Evolutionary conservation across 2,888 invertebrate species (phyloP).

Genomic region (Lithophane socia): DNA sequence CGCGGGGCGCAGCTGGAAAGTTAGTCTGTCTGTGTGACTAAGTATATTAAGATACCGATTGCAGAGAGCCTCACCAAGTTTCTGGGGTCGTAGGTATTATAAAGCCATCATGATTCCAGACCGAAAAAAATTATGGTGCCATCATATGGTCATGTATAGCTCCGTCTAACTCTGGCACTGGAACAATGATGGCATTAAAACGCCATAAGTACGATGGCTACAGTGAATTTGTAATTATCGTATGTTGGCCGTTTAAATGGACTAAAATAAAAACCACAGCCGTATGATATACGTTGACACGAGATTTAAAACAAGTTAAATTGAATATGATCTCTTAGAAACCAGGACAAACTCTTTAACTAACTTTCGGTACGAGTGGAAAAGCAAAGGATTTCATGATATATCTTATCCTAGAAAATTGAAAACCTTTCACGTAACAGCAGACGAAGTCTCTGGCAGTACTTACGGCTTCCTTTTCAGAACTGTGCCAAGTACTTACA

Average conservation of each 20-base stretch:
- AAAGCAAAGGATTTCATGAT: neutral
- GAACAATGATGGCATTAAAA: neutral
- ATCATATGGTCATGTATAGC: neutral
- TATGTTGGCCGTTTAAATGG: neutral
- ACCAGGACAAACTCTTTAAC: slow-evolving; percentile 1
- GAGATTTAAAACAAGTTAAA: neutral
- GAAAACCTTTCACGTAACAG: neutral
- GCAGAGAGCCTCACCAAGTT: neutral
- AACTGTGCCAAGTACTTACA: neutral
- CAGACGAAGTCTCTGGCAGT: neutral
- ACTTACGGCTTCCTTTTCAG: slow-evolving; percentile 28
- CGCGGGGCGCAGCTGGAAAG: neutral
- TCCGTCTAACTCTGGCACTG: neutral
- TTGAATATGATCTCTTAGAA: neutral
- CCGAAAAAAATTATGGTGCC: neutral
- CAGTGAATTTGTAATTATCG: neutral
- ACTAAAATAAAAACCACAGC: neutral
- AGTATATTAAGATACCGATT: no score
- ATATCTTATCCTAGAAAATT: slow-evolving; percentile 12
- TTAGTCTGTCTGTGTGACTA: neutral
- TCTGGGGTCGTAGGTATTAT: neutral
- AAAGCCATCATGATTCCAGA: neutral
- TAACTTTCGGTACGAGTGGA: neutral
- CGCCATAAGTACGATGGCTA: neutral
- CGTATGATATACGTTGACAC: neutral